Evolutionary conservation across 2,888 invertebrate species (phyloP).

Genomic region (Callyntrura sp.): DNA sequence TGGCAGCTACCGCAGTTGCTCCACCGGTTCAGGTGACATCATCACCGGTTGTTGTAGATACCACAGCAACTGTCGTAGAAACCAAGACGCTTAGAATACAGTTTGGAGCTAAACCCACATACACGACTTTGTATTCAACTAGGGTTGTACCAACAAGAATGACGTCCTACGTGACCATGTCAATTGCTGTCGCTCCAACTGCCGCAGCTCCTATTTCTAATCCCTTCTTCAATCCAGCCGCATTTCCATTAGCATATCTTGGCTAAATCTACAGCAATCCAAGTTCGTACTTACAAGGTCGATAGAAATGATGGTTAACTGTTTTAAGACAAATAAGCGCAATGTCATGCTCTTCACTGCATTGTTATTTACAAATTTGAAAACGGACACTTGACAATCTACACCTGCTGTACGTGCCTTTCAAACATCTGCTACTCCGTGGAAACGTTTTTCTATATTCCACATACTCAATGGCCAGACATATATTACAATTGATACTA

Average conservation of each 20-base stretch:
- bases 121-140: conserved; percentile 94
- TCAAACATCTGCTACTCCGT: neutral
- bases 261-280: conserved; percentile 72
- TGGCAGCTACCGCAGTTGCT: conserved; percentile 87
- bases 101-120: conserved; percentile 96
- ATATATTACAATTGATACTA: neutral
- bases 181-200: conserved; percentile 90
- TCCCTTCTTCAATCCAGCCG: conserved; percentile 78
- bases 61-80: conserved; percentile 91
- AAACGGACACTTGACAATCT: neutral
- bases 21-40: conserved; percentile 89
- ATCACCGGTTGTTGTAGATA: conserved; percentile 92
- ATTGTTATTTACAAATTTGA: neutral
- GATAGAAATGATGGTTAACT: neutral
- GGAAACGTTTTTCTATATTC: neutral
- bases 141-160: conserved; percentile 92
- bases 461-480: neutral
- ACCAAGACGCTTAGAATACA: conserved; percentile 94
- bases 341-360: conserved; percentile 17
- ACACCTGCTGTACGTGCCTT: neutral
- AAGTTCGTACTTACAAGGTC: neutral
- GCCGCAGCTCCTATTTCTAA: conserved; percentile 85
- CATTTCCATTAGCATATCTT: conserved; percentile 83
- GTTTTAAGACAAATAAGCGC: conserved; percentile 10
- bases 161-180: conserved; percentile 94